Percentiles rank a stretch among this genome's conserved stretches.
These are phyloP conservation scores for Lepidurus apus DNA, from an alignment of 1,140 invertebrate species.

Conservation along the genomic window DNA sequence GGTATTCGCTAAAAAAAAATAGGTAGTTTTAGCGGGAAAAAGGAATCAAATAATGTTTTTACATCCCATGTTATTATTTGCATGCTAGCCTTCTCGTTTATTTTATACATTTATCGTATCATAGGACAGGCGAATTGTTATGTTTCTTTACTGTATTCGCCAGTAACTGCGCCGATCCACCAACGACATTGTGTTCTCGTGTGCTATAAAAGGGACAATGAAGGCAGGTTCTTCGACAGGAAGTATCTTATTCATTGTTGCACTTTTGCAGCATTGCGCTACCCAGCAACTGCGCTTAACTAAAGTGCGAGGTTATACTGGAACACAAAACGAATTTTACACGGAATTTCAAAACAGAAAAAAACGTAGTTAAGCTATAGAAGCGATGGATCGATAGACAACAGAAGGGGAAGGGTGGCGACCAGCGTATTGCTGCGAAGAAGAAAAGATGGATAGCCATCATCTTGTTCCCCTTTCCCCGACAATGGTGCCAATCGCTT, in stretches of 20 bases:
- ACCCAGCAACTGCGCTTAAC: constrained; percentile 6
- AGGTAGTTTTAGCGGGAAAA: background rate
- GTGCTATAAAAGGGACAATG: background rate
- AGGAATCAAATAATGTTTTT: background rate
- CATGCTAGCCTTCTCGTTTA: background rate
- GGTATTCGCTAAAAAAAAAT: background rate
- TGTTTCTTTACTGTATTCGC: background rate
- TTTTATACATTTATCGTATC: background rate
- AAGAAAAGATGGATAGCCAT: constrained; percentile 1
- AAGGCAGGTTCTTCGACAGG: background rate
- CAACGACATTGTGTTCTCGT: background rate
- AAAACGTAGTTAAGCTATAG: constrained; percentile 4
- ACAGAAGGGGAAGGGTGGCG: background rate
- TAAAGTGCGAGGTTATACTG: constrained; percentile 5
- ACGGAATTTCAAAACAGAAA: constrained; percentile 6
- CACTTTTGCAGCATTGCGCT: background rate
- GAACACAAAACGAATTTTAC: background rate
- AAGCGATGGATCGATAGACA: background rate
- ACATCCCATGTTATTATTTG: background rate
- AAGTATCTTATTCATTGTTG: background rate
- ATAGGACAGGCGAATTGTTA: background rate
- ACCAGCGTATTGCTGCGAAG: constrained; percentile 9
- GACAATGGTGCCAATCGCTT: constrained; percentile 3
- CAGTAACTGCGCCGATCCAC: background rate
- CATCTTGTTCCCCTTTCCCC: constrained; percentile 9